Conservation (phyloP, 2,888 invertebrate species). For the Clusia tigrina region DNA sequence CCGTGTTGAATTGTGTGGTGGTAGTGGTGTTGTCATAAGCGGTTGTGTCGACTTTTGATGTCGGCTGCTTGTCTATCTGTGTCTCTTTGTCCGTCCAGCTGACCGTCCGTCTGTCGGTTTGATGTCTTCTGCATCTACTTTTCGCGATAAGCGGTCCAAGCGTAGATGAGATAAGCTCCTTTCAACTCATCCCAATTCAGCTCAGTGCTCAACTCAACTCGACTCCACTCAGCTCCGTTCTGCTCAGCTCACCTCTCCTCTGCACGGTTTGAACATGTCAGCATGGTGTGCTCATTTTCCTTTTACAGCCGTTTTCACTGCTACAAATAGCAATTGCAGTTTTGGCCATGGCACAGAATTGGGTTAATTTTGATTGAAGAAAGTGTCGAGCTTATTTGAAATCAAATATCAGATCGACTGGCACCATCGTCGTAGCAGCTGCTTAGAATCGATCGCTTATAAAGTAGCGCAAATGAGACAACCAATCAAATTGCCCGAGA, state of each 20-base stretch:
- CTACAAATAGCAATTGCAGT: background rate
- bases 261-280: background rate
- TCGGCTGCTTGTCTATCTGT: slow-evolving; percentile 15
- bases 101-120: slow-evolving; percentile 17
- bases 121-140: slow-evolving; percentile 25
- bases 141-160: slow-evolving; percentile 27
- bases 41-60: background rate
- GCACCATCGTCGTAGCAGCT: background rate
- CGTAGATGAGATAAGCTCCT: slow-evolving; percentile 38
- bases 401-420: background rate
- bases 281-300: slow-evolving; percentile 56
- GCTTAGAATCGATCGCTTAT: background rate
- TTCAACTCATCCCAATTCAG: slow-evolving; percentile 5
- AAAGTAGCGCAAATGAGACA: background rate
- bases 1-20: no score
- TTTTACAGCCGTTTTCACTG: slow-evolving; percentile 34
- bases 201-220: slow-evolving; percentile 23
- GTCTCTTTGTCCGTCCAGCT: slow-evolving; percentile 8
- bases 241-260: slow-evolving; percentile 8
- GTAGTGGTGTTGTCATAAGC: slow-evolving; percentile 2
- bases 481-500: no score
- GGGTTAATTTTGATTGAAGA: slow-evolving; percentile 44
- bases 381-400: background rate
- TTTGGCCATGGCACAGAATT: slow-evolving; percentile 40
- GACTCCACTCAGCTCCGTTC: slow-evolving; percentile 15